Base-by-base conservation (phyloP, 1,140 invertebrate species). In the Stratiolaelaps scimitus region DNA sequence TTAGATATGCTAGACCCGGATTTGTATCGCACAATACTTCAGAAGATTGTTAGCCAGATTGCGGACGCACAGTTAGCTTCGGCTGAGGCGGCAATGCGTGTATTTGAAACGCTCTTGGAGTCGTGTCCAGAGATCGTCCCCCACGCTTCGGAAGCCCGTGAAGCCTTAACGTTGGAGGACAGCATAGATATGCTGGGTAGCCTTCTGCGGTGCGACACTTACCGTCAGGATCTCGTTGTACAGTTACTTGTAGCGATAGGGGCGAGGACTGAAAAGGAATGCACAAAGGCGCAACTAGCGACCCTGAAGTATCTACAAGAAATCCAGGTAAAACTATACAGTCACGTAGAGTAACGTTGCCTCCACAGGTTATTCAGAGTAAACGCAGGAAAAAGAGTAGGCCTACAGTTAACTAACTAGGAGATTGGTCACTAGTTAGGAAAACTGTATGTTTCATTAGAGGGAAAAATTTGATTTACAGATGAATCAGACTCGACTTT, bases 261-360 rank as follows among this genome's bases (percentile, higher is more conserved):
- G 4, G 53, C 53, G 15, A 60, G 26, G 34, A 60, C 53, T 5
- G 53, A 60, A 26, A 60, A 60, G 10, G 53, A 60, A 26, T 26
- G 26, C 15, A 60, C 53, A 5, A 60, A 60, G 53, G 53, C 53
- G 15, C 53, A 60, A 34, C 53, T 60, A 26, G 53, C 53, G 17
- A 26, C 53, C 53, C 34, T 60, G 23, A 60, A 60, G 26, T 60
- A 60, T 34, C 53, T 60, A 2, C 53, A 60, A 26, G 53, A 34
- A 60, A 60, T 60, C 2, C 53, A 60, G 34, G 34, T 40, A 40
- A 4, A 6, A 40, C 4, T 40, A 40, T 4, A 10, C 10, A 40
- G 34, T 40, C 10, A n/a, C n/a, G n/a, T n/a, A n/a, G n/a, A n/a
- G n/a, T n/a, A n/a, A n/a, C n/a, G n/a, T n/a, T n/a, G n/a, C n/a